Evolutionary conservation across 2,888 invertebrate species (phyloP), one percentile per base, ranked within the genome.

Genomic region (Empis stercorea): DNA sequence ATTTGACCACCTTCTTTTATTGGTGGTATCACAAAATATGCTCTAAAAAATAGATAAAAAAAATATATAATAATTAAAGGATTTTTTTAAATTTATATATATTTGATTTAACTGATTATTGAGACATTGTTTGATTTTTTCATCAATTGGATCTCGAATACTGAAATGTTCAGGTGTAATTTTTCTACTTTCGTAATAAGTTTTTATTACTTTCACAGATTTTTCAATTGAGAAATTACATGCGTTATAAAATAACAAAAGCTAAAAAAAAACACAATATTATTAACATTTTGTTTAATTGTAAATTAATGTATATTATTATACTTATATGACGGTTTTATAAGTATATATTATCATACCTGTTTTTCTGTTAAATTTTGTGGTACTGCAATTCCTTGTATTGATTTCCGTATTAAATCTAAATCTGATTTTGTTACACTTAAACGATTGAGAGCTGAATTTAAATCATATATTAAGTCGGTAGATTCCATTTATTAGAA

Each of bases 121-220:
- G 53, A 78, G 57, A 17, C 70, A 66, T 51, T 64, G 62, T 47
- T 69, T 62, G 14, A 74, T 51, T 47, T 66, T 67, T 3, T 65
- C 63, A 2, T 54, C 53, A 2, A 58, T 58, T 11, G 73, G 57
- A 57, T 75, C 66, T 45, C 82, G 70, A 50, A 78, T 72, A 46
- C 71, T 72, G 57, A 81, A 83, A 53, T 81, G 72, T 57, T 81
- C 80, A 1, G 81, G 79, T 0, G 73, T 71, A 53, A 73, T 74
- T 54, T 73, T 73, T 52, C 77, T 73, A 46, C 74, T 65, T 30
- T 70, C 70, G 59, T 78, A 82, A 65, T 78, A 82, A 49, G 72
- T 72, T 54, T 74, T 71, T 55, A 84, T 40, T 9, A 54, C 53
- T 36, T 46, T 49, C 15, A 27, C 27, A 2, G 54, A 54, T 17